Evolutionary conservation across 2,797 vertebrate genomes (phyloP).

Genomic region (Notolepis coatsorum): DNA sequence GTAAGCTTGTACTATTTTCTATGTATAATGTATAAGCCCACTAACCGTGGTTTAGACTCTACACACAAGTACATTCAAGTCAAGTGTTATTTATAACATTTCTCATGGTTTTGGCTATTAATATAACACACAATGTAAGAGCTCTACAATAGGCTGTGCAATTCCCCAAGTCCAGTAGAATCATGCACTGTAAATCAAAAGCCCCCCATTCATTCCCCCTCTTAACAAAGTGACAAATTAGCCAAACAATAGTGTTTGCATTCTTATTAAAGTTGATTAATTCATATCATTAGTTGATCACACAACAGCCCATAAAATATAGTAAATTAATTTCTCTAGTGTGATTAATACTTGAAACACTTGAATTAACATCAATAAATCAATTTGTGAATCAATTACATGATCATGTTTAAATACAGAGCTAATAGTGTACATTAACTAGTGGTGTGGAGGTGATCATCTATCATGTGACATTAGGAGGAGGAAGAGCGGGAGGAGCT

Average conservation of each 20-base stretch:
- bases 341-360: constrained; percentile 85
- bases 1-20: too few relatives aligned
- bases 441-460: constrained; percentile 71
- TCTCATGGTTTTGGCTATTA: constrained; percentile 6
- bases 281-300: constrained; percentile 86
- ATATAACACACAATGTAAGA: constrained; percentile 2
- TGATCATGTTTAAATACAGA: constrained; percentile 83
- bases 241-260: constrained; percentile 86
- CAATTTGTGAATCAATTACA: constrained; percentile 88
- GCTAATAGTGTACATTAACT: constrained; percentile 82
- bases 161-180: constrained; percentile 51
- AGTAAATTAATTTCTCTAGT: constrained; percentile 83
- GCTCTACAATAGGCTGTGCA: constrained; percentile 20
- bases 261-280: constrained; percentile 92
- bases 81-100: too few relatives aligned
- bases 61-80: too few relatives aligned
- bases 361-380: constrained; percentile 89
- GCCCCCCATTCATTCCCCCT: constrained; percentile 72
- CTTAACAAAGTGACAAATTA: constrained; percentile 88
- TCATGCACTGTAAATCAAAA: constrained; percentile 78
- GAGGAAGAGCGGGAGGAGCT: constrained; percentile 67
- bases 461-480: constrained; percentile 70
- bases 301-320: constrained; percentile 84
- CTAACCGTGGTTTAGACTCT: too few relatives aligned
- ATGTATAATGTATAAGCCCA: too few relatives aligned